phyloP scores from a whole-genome alignment of 1,140 invertebrate species.

The Sitobion miscanthi region DNA sequence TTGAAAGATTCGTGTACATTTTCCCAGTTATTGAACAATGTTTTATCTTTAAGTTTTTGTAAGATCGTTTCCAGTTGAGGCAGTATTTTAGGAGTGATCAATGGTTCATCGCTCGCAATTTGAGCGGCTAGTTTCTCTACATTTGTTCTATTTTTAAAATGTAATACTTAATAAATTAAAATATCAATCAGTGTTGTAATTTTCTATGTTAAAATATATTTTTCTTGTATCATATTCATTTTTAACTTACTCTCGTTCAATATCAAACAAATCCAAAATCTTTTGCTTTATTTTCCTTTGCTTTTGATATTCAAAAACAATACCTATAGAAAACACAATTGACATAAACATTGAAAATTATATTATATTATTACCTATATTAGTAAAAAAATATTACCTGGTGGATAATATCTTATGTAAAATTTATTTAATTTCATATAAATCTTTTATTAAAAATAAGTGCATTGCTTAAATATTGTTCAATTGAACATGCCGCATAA shows the following conservation, averaged over 20 bases:
- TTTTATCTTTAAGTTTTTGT: constrained; percentile 65
- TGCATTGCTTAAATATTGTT: background rate
- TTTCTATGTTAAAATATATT: background rate
- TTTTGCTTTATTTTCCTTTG: constrained; percentile 19
- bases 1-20: constrained; percentile 59
- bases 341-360: background rate
- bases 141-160: constrained; percentile 65
- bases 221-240: background rate
- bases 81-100: constrained; percentile 67
- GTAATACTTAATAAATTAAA: background rate
- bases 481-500: background rate
- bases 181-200: background rate
- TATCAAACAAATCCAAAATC: constrained; percentile 38
- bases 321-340: background rate
- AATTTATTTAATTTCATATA: constrained; percentile 72
- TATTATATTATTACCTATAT: background rate
- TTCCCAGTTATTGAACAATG: background rate
- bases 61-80: constrained; percentile 67
- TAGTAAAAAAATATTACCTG: constrained; percentile 62
- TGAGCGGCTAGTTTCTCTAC: constrained; percentile 65
- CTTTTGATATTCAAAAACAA: constrained; percentile 45
- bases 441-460: background rate
- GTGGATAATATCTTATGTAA: constrained; percentile 73
- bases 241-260: constrained; percentile 22
- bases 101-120: constrained; percentile 65